These are phyloP conservation scores for Helicorthomorpha holstii DNA, from an alignment of 1,140 invertebrate genomes.

Conservation along the genomic window DNA sequence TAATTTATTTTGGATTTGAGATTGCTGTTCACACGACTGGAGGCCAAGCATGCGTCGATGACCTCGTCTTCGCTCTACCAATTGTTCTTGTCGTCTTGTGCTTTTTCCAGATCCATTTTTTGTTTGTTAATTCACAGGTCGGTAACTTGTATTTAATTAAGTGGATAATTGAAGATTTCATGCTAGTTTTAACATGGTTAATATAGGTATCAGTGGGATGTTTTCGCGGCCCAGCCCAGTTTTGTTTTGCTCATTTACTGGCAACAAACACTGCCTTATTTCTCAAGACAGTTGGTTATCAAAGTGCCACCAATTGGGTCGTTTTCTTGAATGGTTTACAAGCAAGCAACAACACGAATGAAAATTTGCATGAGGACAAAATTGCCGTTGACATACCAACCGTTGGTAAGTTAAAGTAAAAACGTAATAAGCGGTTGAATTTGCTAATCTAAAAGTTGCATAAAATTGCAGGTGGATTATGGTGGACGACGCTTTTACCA, in stretches of 20 bases:
- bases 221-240: constrained; percentile 21
- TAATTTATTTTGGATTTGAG: constrained; percentile 45
- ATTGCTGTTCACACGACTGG: constrained; percentile 44
- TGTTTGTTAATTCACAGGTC: constrained; percentile 50
- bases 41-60: constrained; percentile 34
- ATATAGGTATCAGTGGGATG: constrained; percentile 12
- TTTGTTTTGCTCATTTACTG: constrained; percentile 40
- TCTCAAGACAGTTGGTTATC: constrained; percentile 41
- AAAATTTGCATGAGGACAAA: not conserved
- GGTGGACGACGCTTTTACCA: not conserved
- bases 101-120: constrained; percentile 49
- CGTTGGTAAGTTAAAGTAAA: not conserved
- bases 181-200: too few species aligned
- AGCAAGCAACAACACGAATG: not conserved
- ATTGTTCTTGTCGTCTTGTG: constrained; percentile 48
- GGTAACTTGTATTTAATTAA: constrained; percentile 8
- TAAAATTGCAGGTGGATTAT: not conserved
- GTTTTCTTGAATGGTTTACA: not conserved
- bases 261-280: constrained; percentile 41
- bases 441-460: not conserved
- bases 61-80: constrained; percentile 40
- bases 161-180: too few species aligned
- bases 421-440: not conserved
- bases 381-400: too few species aligned
- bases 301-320: constrained; percentile 22